phyloP scores from a whole-genome alignment of 2,888 invertebrate species.

The Drosophila maculinotata region DNA sequence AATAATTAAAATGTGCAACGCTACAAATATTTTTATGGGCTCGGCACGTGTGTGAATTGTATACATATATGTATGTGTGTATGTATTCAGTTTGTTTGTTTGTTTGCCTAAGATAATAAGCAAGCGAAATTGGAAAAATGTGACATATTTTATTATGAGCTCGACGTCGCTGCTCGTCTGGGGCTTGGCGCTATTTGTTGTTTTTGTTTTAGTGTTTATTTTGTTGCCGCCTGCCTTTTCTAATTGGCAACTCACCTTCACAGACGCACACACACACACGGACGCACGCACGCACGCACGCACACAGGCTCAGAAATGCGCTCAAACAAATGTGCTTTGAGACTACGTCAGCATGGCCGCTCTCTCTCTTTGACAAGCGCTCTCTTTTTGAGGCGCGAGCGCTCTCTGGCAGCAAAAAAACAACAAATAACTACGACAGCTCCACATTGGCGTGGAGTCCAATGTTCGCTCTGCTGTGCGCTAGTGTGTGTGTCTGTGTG shows the following conservation, averaged over 20 bases:
- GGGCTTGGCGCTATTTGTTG: slow-evolving; percentile 67
- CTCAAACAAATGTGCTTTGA: slow-evolving; percentile 54
- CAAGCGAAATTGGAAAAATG: too few relatives aligned
- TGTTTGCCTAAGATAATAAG: slow-evolving; percentile 50
- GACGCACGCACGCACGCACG: slow-evolving; percentile 22
- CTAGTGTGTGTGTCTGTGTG: slow-evolving; percentile 16
- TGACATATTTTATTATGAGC: slow-evolving; percentile 65
- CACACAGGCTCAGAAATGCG: slow-evolving; percentile 11
- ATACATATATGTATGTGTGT: slow-evolving; percentile 3
- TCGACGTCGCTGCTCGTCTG: slow-evolving; percentile 31
- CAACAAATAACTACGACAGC: slow-evolving; percentile 49
- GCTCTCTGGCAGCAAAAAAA: slow-evolving; percentile 33
- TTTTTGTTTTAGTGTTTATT: slow-evolving; percentile 22
- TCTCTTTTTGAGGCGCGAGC: slow-evolving; percentile 16
- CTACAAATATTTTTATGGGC: slow-evolving; percentile 70
- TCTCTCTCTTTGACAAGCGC: slow-evolving; percentile 17
- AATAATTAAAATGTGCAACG: slow-evolving; percentile 20
- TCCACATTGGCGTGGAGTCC: slow-evolving; percentile 65
- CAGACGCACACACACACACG: slow-evolving; percentile 5
- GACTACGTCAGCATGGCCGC: slow-evolving; percentile 51
- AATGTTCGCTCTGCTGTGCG: slow-evolving; percentile 57
- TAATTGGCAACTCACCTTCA: slow-evolving; percentile 71
- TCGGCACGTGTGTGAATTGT: slow-evolving; percentile 64
- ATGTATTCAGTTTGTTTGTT: slow-evolving; percentile 44
- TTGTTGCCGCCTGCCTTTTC: slow-evolving; percentile 32